phyloP scores from a whole-genome alignment of 2,797 vertebrate species.

The Siniperca undulata region DNA sequence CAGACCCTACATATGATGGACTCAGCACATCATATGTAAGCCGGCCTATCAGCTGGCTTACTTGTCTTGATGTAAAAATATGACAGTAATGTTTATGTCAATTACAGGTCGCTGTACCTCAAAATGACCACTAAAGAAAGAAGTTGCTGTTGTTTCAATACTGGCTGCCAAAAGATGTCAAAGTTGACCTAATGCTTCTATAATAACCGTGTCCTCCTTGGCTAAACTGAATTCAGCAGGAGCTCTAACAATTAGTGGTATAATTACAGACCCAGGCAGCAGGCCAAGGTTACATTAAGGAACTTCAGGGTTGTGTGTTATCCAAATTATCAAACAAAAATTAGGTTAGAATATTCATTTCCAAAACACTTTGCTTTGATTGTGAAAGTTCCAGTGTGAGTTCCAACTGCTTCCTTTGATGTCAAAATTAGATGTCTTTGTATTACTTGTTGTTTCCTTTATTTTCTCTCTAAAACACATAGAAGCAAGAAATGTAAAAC shows the following conservation, averaged over 20 bases:
- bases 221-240: slow-evolving; percentile 19
- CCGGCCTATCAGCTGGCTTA: neutral
- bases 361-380: neutral
- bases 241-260: slow-evolving; percentile 6
- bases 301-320: neutral
- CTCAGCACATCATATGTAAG: neutral
- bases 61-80: neutral
- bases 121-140: neutral
- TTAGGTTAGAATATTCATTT: neutral
- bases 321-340: neutral
- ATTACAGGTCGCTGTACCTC: neutral
- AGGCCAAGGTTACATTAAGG: neutral
- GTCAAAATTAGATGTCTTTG: neutral
- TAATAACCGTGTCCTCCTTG: slow-evolving; percentile 11
- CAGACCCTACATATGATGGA: neutral
- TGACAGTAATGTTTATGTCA: slow-evolving; percentile 3
- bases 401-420: no score
- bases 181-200: slow-evolving; percentile 21
- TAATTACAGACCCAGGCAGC: slow-evolving; percentile 6
- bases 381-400: neutral
- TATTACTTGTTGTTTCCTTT: no score
- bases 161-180: slow-evolving; percentile 16
- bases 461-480: neutral
- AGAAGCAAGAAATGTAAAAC: neutral
- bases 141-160: slow-evolving; percentile 19